Percentiles rank a stretch among this genome's conserved stretches.
These are phyloP conservation scores for Desmophyllum pertusum DNA, from an alignment of 92 coral and sea anemone species.

Conservation along the genomic window DNA sequence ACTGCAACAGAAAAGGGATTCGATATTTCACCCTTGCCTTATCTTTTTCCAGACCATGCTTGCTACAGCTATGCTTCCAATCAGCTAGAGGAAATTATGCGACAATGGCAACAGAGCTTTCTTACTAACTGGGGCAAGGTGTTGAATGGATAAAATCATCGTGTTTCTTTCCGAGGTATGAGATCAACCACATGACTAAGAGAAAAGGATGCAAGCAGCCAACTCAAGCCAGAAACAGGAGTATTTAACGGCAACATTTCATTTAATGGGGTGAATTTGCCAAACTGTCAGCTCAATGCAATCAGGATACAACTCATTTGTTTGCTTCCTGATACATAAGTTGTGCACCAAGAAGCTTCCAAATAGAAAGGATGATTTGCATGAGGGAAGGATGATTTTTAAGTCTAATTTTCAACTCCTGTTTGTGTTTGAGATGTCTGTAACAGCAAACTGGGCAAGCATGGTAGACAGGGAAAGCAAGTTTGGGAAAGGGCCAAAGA, in stretches of 20 bases:
- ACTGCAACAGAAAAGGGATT: neutral
- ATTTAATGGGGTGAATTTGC: neutral
- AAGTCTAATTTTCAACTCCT: neutral
- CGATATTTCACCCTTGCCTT: neutral
- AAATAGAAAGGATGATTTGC: neutral
- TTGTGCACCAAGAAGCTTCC: neutral
- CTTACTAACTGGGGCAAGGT: conserved; percentile 49
- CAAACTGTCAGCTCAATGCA: neutral
- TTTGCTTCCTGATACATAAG: neutral
- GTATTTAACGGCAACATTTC: neutral
- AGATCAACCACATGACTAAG: conserved; percentile 71
- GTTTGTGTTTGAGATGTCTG: conserved; percentile 46
- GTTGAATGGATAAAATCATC: conserved; percentile 50
- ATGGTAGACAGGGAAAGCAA: conserved; percentile 54
- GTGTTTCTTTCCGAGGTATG: conserved; percentile 68
- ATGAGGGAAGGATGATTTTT: neutral
- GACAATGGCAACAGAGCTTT: neutral
- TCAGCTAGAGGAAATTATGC: neutral
- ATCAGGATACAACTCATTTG: neutral
- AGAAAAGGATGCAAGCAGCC: conserved; percentile 64
- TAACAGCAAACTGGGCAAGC: conserved; percentile 87
- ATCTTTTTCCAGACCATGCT: neutral
- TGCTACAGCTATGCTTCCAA: neutral
- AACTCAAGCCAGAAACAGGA: conserved; percentile 36
- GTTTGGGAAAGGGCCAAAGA: conserved; percentile 60